phyloP scores from a whole-genome alignment of 1,140 invertebrate species.

The Armadillidium nasatum region DNA sequence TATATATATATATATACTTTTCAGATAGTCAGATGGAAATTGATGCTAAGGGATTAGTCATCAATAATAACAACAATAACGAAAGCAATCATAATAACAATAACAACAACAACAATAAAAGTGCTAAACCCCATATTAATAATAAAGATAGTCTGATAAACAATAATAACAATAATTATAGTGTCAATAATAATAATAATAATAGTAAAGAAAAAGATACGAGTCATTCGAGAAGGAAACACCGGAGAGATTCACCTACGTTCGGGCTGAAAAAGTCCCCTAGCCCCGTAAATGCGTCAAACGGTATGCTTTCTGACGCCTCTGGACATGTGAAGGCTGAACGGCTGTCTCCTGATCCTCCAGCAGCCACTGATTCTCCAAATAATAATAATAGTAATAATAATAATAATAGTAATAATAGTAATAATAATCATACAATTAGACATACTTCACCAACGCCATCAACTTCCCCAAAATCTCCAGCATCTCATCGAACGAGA shows the following conservation, averaged over 20 bases:
- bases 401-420: too few species aligned
- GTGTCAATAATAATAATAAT: neutral
- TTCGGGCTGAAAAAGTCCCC: neutral
- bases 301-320: neutral
- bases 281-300: neutral
- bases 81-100: neutral
- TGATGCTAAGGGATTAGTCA: neutral
- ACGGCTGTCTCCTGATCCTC: neutral
- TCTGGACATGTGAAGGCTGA: neutral
- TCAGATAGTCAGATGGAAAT: neutral
- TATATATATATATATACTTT: neutral
- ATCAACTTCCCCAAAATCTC: slow-evolving; percentile 39
- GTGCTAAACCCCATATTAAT: neutral
- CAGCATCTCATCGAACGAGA: slow-evolving; percentile 54
- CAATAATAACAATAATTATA: neutral
- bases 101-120: neutral
- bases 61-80: neutral
- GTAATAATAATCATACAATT: too few species aligned
- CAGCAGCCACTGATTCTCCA: neutral
- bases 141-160: neutral
- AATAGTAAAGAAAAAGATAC: neutral
- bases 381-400: too few species aligned
- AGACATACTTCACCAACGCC: slow-evolving; percentile 25
- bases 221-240: neutral
- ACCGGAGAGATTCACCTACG: neutral